Evolutionary conservation across 2,797 vertebrate species (phyloP), one percentile per base, ranked within the genome.

Genomic region (Alosa sapidissima): DNA sequence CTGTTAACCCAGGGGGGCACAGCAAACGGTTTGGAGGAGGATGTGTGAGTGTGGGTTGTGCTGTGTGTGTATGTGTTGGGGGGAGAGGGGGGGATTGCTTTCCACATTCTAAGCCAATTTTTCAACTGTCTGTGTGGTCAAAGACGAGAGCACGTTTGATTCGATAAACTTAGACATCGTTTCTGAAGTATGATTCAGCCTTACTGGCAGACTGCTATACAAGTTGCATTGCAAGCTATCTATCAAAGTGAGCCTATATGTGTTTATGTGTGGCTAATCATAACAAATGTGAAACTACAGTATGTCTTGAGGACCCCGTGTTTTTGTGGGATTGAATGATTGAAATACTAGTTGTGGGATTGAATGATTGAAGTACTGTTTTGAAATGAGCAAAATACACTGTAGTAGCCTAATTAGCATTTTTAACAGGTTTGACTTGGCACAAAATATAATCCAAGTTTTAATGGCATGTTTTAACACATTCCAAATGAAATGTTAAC

Each of bases 1-100:
- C 94, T 95, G 94, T 93, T 91, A 75, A 91, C 91, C 92, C 86
- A 83, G 83, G 91, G 92, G 47, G 55, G 55, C 5, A n/a, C 55
- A 58, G 19, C 19, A 58, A 58, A 58, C 21, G 16, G 3, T 58
- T 58, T 21, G 55, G 55, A 11, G 8, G 49, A 51, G 49, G 49
- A 11, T 51, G 49, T 1, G 49, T 9, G 49, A 11, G 8, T 9
- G 49, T 9, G 49, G 49, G 48, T 49, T 83, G 85, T 91, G 82
- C 28, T 36, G 33, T 49, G 49, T n/a, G 62, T 65, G 62, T 65
- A 24, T 65, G 60, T 65, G 58, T 62, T 28, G 28, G 11, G 9
- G 8, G 9, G 49, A 55, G 16, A 16, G 7, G 52, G 52, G 0
- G 52, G 52, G 52, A n/a, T 58, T 58, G 55, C 55, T 58, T 58